A percentile compares a stretch with the other conserved stretches of the same genome.
Evolutionary conservation across 2,797 vertebrate species (phyloP).

Genomic region (Decapterus maruadsi): DNA sequence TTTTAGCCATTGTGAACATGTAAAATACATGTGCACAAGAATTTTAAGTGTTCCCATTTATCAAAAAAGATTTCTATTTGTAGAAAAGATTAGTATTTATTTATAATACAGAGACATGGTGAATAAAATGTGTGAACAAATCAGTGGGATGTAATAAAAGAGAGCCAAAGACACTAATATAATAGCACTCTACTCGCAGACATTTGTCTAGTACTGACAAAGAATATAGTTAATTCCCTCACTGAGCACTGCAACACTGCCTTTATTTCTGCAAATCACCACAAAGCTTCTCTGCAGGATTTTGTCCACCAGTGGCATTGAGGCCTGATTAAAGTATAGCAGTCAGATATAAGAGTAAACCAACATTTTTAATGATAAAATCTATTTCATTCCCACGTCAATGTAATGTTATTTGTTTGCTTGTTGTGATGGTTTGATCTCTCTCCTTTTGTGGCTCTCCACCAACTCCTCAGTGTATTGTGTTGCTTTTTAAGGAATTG

Average conservation of each 20-base stretch:
- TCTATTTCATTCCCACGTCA: neutral
- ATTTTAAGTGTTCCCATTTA: neutral
- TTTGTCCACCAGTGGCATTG: neutral
- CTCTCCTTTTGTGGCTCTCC: constrained; percentile 2
- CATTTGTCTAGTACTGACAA: neutral
- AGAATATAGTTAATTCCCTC: neutral
- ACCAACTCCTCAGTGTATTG: neutral
- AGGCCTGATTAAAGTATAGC: neutral
- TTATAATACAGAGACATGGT: neutral
- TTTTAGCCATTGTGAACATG: neutral
- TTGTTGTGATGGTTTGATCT: neutral
- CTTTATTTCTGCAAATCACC: neutral
- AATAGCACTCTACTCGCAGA: neutral
- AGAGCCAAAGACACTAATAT: neutral
- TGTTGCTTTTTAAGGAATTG: neutral
- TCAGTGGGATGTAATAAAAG: neutral
- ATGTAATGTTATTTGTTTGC: neutral
- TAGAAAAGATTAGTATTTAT: too few species aligned
- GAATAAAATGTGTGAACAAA: neutral
- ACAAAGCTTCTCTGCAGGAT: neutral
- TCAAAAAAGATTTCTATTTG: neutral
- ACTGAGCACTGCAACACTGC: neutral
- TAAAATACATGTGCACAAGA: neutral
- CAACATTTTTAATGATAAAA: neutral
- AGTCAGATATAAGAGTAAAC: neutral